Conservation (phyloP, 2,113 vertebrate genomes). For the Anolis sagrei region DNA sequence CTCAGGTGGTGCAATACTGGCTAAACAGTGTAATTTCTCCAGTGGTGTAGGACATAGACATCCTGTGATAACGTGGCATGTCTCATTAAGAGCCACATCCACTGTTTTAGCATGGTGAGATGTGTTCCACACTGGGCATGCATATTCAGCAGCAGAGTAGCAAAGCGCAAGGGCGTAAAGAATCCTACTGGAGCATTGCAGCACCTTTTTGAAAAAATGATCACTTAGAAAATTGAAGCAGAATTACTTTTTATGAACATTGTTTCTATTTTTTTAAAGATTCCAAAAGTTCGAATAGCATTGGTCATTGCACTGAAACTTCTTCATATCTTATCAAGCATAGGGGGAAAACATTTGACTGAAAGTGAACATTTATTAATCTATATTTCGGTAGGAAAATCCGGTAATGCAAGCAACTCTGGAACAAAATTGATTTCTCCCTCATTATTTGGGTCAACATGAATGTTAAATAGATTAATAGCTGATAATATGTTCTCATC, state of each 20-base stretch:
- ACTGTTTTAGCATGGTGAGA: no score
- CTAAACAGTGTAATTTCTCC: no score
- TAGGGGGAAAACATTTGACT: neutral
- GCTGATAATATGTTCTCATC: neutral
- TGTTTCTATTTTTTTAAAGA: neutral
- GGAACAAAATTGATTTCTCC: neutral
- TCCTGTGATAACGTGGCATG: no score
- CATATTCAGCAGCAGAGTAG: no score
- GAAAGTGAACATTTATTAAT: constrained; percentile 21
- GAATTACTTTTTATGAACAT: no score
- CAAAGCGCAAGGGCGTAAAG: no score
- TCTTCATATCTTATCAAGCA: constrained; percentile 1
- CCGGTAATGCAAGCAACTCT: neutral
- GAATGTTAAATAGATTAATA: constrained; percentile 15
- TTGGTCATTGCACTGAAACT: neutral
- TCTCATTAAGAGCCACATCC: no score
- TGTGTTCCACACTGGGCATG: no score
- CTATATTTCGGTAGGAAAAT: neutral
- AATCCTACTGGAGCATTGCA: no score
- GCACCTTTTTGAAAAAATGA: neutral
- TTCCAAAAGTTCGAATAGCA: neutral
- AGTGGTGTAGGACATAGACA: no score
- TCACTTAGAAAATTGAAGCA: neutral
- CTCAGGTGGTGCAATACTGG: no score
- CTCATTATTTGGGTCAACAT: constrained; percentile 6